Evolutionary conservation across 2,113 vertebrate species (phyloP), one percentile per base, ranked within the genome.

Genomic region (Gambusia holbrooki): DNA sequence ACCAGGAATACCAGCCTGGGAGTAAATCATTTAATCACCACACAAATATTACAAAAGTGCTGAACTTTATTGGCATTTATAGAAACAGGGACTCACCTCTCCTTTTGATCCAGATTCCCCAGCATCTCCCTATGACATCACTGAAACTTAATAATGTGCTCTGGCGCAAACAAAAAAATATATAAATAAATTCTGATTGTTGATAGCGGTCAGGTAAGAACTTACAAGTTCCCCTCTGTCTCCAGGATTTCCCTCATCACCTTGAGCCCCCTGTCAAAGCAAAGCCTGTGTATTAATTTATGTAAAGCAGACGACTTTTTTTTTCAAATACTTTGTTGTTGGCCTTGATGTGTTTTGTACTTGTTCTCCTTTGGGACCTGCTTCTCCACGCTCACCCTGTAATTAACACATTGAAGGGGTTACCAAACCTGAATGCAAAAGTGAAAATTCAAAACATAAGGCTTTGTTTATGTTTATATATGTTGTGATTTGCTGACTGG

Each of bases 331-430:
- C 79, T 33, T 64, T 58, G 62, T 15, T 22, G 62, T 45, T 54
- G 68, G 42, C 25, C 29, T 1, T 22, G 66, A 22, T 35, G 33
- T 29, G 37, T 19, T 0, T 90, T 94, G 91, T 86, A 99, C 98
- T 93, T 96, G 96, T 65, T 97, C 96, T 91, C 97, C 98, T 84
- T 97, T 98, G 37, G 96, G 96, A 82, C 98, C 98, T 54, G 84
- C 64, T 63, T 96, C 96, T 76, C 98, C 97, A 32, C 91, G 94
- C 1, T 94, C 95, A 79, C 97, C 98, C 97, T 99, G 82, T 65
- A 79, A 75, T 66, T 65, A 72, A 45, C 71, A 75, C 79, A 76
- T 65, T 27, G 66, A 74, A 71, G 3, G 37, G 14, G 11, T 70
- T 33, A 66, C 77, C 22, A 29, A 28, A 35, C 29, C 58, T 22